phyloP scores from a whole-genome alignment of 2,113 vertebrate genomes.

The Tragelaphus strepsiceros region DNA sequence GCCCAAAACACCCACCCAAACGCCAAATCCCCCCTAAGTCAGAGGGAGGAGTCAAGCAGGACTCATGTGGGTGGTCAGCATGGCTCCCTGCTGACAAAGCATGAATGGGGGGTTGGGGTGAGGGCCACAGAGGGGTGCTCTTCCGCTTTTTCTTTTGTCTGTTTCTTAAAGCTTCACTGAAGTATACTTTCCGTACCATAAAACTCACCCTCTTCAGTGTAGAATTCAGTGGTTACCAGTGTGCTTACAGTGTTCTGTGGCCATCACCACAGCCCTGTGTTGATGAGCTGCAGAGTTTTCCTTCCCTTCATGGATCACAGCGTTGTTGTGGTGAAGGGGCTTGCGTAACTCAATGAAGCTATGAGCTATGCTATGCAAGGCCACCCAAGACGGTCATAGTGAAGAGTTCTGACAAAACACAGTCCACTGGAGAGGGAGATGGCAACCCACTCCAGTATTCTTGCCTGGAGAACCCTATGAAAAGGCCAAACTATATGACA shows the following conservation, averaged over 20 bases:
- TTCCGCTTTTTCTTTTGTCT: neutral
- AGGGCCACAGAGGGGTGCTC: neutral
- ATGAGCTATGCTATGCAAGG: neutral
- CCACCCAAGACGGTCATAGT: neutral
- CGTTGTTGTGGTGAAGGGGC: neutral
- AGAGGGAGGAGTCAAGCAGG: neutral
- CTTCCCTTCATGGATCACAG: neutral
- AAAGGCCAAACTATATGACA: neutral
- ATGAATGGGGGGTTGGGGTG: no score
- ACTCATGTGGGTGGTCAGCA: neutral
- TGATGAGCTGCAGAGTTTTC: neutral
- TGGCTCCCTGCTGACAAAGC: neutral
- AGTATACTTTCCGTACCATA: neutral
- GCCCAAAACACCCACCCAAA: neutral
- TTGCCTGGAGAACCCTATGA: neutral
- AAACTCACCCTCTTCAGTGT: neutral
- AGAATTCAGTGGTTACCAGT: neutral
- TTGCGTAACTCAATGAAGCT: neutral
- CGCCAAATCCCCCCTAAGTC: neutral
- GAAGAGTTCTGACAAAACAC: neutral
- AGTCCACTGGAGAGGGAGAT: neutral
- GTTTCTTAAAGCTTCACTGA: neutral
- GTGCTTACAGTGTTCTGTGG: rapidly evolving
- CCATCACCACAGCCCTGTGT: no score
- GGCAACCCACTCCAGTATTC: neutral